These are phyloP conservation scores for Lagocephalus sceleratus DNA, from an alignment of 2,797 vertebrate genomes.

Conservation along the genomic window DNA sequence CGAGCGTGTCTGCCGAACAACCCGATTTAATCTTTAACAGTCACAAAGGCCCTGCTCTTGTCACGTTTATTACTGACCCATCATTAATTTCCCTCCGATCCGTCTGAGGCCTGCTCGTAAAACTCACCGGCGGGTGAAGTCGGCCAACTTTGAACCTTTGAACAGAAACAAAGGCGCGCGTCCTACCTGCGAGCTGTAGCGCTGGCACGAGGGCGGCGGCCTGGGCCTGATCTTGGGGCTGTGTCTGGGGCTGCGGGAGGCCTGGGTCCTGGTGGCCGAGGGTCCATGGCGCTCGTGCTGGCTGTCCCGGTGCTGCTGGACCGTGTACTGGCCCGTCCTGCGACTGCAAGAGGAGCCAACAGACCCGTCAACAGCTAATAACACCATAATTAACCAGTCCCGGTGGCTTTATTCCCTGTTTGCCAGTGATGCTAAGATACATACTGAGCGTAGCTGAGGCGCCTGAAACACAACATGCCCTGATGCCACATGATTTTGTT, in stretches of 20 bases:
- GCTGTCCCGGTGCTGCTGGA: slow-evolving; percentile 61
- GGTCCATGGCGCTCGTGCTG: slow-evolving; percentile 29
- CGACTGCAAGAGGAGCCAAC: slow-evolving; percentile 63
- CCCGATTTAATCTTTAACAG: no score
- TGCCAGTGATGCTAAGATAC: not conserved
- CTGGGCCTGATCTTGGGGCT: slow-evolving; percentile 42
- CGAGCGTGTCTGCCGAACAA: no score
- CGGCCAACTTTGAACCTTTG: no score
- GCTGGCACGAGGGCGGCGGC: slow-evolving; percentile 65
- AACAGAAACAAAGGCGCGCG: not conserved
- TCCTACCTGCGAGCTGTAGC: slow-evolving; percentile 80
- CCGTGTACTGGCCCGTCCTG: slow-evolving; percentile 83
- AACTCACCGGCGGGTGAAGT: no score
- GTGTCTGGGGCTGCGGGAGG: slow-evolving; percentile 50
- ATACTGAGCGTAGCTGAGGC: not conserved
- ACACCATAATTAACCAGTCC: not conserved
- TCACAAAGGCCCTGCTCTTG: no score
- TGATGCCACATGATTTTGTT: not conserved
- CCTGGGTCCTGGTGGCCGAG: slow-evolving; percentile 24
- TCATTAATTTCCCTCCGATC: no score
- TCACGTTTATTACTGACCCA: no score
- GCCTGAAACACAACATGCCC: slow-evolving; percentile 5
- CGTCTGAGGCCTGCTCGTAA: no score
- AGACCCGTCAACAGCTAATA: not conserved
- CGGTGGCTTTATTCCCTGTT: slow-evolving; percentile 7